These are phyloP conservation scores for Phenganax subtilis DNA, from an alignment of 92 coral and sea anemone genomes.

Conservation along the genomic window DNA sequence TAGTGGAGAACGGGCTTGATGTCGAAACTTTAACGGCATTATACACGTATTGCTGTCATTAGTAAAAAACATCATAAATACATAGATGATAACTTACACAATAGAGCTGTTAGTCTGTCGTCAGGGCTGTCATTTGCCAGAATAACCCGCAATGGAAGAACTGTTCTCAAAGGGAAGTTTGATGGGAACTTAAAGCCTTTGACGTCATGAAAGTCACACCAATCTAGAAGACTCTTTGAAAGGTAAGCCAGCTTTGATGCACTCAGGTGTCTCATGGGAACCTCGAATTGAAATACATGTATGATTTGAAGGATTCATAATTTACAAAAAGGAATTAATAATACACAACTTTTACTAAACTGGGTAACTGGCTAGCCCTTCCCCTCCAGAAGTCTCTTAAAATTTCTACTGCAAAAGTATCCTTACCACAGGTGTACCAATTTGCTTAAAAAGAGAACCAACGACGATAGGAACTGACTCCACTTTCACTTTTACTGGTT, in stretches of 20 bases:
- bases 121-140: slow-evolving; percentile 49
- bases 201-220: slow-evolving; percentile 56
- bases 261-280: slow-evolving; percentile 75
- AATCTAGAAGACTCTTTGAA: slow-evolving; percentile 57
- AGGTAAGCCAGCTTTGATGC: slow-evolving; percentile 73
- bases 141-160: slow-evolving; percentile 72
- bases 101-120: slow-evolving; percentile 67
- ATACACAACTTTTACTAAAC: not conserved
- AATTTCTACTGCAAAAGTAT: not conserved
- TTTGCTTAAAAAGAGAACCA: slow-evolving; percentile 75
- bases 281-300: slow-evolving; percentile 31
- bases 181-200: slow-evolving; percentile 57
- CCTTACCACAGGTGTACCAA: slow-evolving; percentile 92
- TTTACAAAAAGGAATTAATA: too few relatives aligned
- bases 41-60: not conserved
- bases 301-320: too few relatives aligned
- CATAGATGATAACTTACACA: slow-evolving; percentile 57
- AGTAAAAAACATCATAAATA: not conserved
- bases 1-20: too few relatives aligned
- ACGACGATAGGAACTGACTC: slow-evolving; percentile 94
- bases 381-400: not conserved
- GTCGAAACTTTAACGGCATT: not conserved
- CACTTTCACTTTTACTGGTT: slow-evolving; percentile 78
- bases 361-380: not conserved
- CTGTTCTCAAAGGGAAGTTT: slow-evolving; percentile 65